Conservation (phyloP, 2,888 invertebrate genomes). For the Salticus scenicus region DNA sequence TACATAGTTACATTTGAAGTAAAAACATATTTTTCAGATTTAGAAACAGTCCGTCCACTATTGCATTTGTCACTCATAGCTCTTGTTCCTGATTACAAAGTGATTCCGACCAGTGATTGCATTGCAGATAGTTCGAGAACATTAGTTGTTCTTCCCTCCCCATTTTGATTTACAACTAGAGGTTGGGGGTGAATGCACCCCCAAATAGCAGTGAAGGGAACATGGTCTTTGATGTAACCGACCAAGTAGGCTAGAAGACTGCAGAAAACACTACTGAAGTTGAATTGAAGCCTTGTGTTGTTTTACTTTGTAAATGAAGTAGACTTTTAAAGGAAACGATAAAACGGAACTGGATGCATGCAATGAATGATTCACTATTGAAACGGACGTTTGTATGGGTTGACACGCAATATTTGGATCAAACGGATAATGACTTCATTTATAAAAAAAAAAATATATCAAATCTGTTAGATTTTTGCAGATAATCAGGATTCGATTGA, state of each 20-base stretch:
- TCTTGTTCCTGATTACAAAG: conserved; percentile 57
- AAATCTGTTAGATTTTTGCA: no score
- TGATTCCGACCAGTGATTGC: conserved; percentile 53
- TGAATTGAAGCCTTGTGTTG: not conserved
- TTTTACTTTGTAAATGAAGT: not conserved
- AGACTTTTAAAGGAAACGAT: not conserved
- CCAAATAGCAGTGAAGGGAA: not conserved
- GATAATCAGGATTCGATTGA: no score
- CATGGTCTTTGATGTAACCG: conserved; percentile 32
- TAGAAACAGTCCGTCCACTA: no score
- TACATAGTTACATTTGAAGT: no score
- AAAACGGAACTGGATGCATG: not conserved
- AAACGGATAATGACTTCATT: no score
- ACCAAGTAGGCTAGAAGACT: not conserved
- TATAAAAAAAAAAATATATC: no score
- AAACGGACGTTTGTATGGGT: no score
- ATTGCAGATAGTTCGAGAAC: conserved; percentile 36
- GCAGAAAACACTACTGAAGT: not conserved
- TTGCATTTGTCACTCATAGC: conserved; percentile 39
- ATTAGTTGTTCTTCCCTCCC: conserved; percentile 2
- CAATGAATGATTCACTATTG: not conserved
- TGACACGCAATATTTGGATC: no score
- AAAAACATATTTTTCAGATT: no score
- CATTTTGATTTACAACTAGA: conserved; percentile 42
- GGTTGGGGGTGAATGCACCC: conserved; percentile 4